These are phyloP conservation scores for Notothenia coriiceps DNA, from an alignment of 2,113 vertebrate species.

Conservation along the genomic window DNA sequence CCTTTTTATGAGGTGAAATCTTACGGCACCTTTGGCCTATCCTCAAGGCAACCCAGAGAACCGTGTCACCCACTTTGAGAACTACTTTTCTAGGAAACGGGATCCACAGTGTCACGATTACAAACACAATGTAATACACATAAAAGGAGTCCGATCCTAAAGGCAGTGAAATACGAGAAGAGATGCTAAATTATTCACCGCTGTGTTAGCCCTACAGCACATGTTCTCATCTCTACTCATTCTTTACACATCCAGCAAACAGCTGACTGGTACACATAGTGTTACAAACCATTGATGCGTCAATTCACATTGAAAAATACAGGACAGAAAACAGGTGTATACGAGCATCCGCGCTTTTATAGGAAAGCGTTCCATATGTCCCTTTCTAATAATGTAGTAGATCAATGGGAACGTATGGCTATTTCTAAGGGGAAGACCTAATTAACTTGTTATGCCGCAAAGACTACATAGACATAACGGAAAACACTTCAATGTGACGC, in stretches of 20 bases:
- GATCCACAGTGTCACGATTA: slow-evolving; percentile 42
- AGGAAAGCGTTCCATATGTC: not conserved
- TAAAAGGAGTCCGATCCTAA: slow-evolving; percentile 31
- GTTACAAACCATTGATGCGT: slow-evolving; percentile 6
- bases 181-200: slow-evolving; percentile 75
- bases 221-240: slow-evolving; percentile 29
- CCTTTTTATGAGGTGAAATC: not conserved
- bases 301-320: not conserved
- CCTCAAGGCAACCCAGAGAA: not conserved
- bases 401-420: not conserved
- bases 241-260: slow-evolving; percentile 27
- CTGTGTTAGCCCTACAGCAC: slow-evolving; percentile 43
- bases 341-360: not conserved
- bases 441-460: not conserved
- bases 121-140: slow-evolving; percentile 48
- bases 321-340: not conserved
- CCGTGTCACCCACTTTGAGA: not conserved
- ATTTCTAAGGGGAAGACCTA: not conserved
- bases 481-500: not conserved
- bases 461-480: not conserved
- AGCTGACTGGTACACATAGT: slow-evolving; percentile 2
- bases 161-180: slow-evolving; percentile 68
- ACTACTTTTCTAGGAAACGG: slow-evolving; percentile 26
- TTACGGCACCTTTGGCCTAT: not conserved
- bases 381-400: not conserved